Conservation (phyloP, 1,140 invertebrate species). For the Heliconius eleuchia region DNA sequence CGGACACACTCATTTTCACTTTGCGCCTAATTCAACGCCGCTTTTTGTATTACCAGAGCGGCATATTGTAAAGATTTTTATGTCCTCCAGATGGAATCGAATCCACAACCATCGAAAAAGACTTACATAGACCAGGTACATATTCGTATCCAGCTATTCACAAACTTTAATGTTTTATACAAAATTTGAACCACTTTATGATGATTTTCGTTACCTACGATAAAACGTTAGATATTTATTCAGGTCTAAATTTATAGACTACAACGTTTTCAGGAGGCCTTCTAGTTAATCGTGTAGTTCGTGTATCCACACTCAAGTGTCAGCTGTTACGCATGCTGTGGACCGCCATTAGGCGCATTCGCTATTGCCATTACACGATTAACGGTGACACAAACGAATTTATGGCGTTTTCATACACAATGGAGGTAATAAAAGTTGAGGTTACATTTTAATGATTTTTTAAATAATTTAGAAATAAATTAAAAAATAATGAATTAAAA, state of each 20-base stretch:
- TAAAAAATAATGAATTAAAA: too few species aligned
- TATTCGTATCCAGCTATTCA: background rate
- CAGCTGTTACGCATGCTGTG: conserved; percentile 31
- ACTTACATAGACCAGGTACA: background rate
- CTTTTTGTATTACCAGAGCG: too few species aligned
- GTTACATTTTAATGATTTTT: background rate
- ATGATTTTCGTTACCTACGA: background rate
- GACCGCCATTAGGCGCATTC: conserved; percentile 37
- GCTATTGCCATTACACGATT: conserved; percentile 33
- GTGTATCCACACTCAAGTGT: conserved; percentile 33
- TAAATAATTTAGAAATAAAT: too few species aligned
- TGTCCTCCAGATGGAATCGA: too few species aligned
- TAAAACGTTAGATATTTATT: background rate
- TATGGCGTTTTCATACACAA: conserved; percentile 27
- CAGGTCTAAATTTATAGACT: background rate
- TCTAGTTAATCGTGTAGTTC: background rate
- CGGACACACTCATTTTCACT: too few species aligned
- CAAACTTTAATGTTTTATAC: background rate
- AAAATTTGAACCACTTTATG: too few species aligned
- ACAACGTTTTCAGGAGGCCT: background rate
- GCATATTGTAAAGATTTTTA: too few species aligned
- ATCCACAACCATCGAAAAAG: too few species aligned
- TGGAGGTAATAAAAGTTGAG: background rate
- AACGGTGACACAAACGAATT: conserved; percentile 30
- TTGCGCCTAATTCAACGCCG: too few species aligned